A percentile compares a stretch with the other conserved stretches of the same genome.
phyloP scores from a whole-genome alignment of 2,797 vertebrate genomes.

The Onychomys leucogaster region DNA sequence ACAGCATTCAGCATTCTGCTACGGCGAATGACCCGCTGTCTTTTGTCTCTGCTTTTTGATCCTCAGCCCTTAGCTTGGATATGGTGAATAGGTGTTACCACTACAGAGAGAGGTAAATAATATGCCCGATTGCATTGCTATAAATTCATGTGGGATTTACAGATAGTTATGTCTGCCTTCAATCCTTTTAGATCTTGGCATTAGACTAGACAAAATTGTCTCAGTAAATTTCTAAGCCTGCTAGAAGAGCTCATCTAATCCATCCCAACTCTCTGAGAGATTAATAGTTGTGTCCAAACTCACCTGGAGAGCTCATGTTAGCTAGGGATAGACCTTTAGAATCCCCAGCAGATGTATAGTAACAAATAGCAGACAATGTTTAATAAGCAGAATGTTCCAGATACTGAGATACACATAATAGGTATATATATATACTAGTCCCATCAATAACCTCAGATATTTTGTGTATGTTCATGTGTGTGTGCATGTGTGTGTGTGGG shows the following conservation, averaged over 20 bases:
- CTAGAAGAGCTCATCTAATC: background rate
- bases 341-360: background rate
- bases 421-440: background rate
- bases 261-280: background rate
- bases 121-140: background rate
- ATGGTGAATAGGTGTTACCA: too few relatives aligned
- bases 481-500: background rate
- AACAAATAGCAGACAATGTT: background rate
- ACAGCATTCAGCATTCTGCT: too few relatives aligned
- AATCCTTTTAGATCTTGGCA: background rate
- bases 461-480: background rate
- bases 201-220: background rate
- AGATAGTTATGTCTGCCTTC: background rate
- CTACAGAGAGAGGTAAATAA: background rate
- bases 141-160: background rate
- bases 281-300: background rate
- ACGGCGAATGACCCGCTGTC: too few relatives aligned
- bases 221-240: background rate
- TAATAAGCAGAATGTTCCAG: background rate
- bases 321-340: background rate
- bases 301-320: background rate
- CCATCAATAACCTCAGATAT: background rate
- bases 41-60: too few relatives aligned
- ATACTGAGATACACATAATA: background rate
- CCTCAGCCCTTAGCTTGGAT: too few relatives aligned